A percentile compares a stretch with the other conserved stretches of the same genome.
These are phyloP conservation scores for Meleagris gallopavo DNA, from an alignment of 2,113 vertebrate species.

Conservation along the genomic window DNA sequence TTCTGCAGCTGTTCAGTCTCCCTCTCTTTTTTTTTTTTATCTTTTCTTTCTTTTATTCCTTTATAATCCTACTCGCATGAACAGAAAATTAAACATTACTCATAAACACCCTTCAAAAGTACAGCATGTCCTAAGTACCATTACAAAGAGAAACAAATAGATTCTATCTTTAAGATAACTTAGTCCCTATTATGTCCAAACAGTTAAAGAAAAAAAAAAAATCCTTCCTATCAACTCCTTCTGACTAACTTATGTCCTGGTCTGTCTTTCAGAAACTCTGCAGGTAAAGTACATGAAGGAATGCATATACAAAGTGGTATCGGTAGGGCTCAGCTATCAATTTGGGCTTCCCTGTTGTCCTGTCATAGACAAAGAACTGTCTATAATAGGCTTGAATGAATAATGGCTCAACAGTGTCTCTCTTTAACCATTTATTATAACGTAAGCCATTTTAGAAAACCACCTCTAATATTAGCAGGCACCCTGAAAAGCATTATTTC, in stretches of 20 bases:
- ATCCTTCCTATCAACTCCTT: background rate
- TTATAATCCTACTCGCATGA: background rate
- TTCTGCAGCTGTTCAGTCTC: background rate
- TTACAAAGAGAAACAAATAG: conserved; percentile 19
- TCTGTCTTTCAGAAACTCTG: conserved; percentile 50
- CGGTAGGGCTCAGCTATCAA: conserved; percentile 40
- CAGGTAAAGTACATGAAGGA: conserved; percentile 31
- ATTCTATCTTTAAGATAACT: background rate
- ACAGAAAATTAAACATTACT: background rate
- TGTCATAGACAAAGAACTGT: conserved; percentile 31
- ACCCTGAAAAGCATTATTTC: conserved; percentile 30
- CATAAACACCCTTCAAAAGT: conserved; percentile 2
- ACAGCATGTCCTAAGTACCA: background rate
- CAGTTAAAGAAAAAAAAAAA: background rate
- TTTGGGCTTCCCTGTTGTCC: conserved; percentile 49
- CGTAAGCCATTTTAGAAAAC: conserved; percentile 53
- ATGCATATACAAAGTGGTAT: background rate
- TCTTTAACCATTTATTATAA: conserved; percentile 9
- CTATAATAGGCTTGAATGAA: conserved; percentile 19
- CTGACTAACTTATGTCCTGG: background rate
- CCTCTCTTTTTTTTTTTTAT: background rate
- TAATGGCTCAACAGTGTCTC: background rate
- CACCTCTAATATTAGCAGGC: conserved; percentile 33
- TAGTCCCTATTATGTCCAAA: conserved; percentile 18
- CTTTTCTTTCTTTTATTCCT: background rate